Evolutionary conservation across 2,888 invertebrate genomes (phyloP), one percentile per base, ranked within the genome.

Genomic region (Trachelus tabidus): DNA sequence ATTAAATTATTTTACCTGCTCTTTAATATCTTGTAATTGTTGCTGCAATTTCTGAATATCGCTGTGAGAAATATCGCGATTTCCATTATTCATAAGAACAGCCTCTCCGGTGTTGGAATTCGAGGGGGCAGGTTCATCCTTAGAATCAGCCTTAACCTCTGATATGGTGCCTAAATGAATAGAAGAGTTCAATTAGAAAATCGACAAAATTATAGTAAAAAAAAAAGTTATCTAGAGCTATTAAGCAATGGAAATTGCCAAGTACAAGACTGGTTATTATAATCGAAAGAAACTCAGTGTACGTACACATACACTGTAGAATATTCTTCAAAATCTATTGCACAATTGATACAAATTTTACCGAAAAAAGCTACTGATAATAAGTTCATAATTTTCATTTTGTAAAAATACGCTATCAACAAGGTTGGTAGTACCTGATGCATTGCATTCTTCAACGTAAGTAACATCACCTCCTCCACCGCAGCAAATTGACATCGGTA

Each of bases 21-120:
- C 98, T 91, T 98, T 98, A 88, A 99, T 98, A 91, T 99, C 99
- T 92, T 98, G 98, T 81, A 99, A 92, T 90, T 99, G 98, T 90
- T 99, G 98, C 89, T 97, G 97, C 73, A 98, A 92, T 89, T 97
- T 97, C 90, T 97, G 96, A 78, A 98, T 96, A 92, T 98, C 98
- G 79, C 94, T 95, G 79, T 92, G 92, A 79, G 94, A 94, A 82
- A 94, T 94, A 90, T 95, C 95, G 83, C 95, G 93, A 82, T 94
- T 94, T 56, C 95, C 94, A 88, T 95, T 95, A 87, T 95, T 95
- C 94, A 94, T 94, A 75, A 94, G 87, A 15, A 92, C 92, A 82
- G 92, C 92, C 86, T 92, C 87, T 3, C 85, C 85, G 34, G 68
- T 76, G 68, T 77, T 83, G 11, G 77, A 81, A 79, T 81, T 85